Evolutionary conservation across 1,140 invertebrate genomes (phyloP).

Genomic region (Heterodera carotae): DNA sequence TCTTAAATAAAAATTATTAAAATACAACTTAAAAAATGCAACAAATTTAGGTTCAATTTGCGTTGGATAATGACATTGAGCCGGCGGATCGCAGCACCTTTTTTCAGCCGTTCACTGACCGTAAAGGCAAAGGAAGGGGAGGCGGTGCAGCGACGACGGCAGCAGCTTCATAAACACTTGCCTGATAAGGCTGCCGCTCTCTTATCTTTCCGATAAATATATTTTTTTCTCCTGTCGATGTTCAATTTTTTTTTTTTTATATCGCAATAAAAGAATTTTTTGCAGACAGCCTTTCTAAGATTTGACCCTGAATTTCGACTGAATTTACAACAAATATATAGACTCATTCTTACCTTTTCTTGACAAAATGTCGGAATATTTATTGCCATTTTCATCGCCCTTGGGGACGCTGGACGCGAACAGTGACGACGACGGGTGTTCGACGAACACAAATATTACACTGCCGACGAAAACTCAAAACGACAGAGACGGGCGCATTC

Average conservation of each 20-base stretch:
- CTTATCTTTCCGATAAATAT: too few relatives aligned
- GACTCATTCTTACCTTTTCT: not conserved
- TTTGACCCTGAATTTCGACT: constrained; percentile 4
- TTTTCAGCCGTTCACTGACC: constrained; percentile 35
- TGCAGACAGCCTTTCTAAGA: too few relatives aligned
- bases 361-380: constrained; percentile 21
- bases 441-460: too few relatives aligned
- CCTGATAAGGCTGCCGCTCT: too few relatives aligned
- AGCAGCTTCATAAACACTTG: too few relatives aligned
- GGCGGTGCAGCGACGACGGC: too few relatives aligned
- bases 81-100: constrained; percentile 53
- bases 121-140: constrained; percentile 35
- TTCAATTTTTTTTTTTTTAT: not conserved
- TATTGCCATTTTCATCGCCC: not conserved
- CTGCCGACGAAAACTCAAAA: too few relatives aligned
- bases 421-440: not conserved
- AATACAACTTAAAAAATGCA: too few relatives aligned
- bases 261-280: constrained; percentile 7
- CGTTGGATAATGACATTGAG: constrained; percentile 64
- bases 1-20: too few relatives aligned
- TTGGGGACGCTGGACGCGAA: not conserved
- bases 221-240: too few relatives aligned
- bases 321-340: too few relatives aligned
- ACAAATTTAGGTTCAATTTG: constrained; percentile 71
- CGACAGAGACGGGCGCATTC: not conserved